Evolutionary conservation across 2,113 vertebrate species (phyloP).

Genomic region (Amphilophus citrinellus): DNA sequence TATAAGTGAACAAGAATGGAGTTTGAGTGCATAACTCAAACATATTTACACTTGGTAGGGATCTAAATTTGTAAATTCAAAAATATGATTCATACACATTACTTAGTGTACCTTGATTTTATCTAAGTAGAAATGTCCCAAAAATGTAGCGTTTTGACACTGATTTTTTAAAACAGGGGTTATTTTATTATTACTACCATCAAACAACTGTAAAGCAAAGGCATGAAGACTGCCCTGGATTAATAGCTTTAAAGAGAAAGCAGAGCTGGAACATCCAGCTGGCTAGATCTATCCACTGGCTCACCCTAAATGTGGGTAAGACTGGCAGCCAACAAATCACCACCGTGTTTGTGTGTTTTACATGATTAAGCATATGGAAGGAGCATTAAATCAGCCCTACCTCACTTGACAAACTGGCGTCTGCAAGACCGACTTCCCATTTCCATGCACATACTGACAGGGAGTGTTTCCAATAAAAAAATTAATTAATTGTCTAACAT

Average conservation of each 20-base stretch:
- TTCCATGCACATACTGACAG: conserved; percentile 9
- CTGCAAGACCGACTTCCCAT: conserved; percentile 29
- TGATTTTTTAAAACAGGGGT: no score
- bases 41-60: conserved; percentile 21
- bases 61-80: conserved; percentile 10
- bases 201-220: conserved; percentile 40
- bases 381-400: conserved; percentile 58
- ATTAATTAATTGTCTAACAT: conserved; percentile 30
- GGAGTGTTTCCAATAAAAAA: conserved; percentile 31
- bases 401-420: conserved; percentile 56
- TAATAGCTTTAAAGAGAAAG: conserved; percentile 51
- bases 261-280: conserved; percentile 53
- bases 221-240: conserved; percentile 50
- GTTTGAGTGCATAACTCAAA: conserved; percentile 32
- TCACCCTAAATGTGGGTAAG: conserved; percentile 48
- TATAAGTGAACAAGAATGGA: conserved; percentile 36
- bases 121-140: background rate
- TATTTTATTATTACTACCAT: background rate
- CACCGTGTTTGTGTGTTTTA: conserved; percentile 67
- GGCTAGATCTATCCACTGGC: conserved; percentile 54
- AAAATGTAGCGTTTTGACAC: background rate
- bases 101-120: background rate
- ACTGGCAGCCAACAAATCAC: conserved; percentile 73
- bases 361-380: conserved; percentile 69
- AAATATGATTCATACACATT: background rate